phyloP scores from a whole-genome alignment of 2,113 vertebrate genomes.

The Forbesichthys papilliferus region DNA sequence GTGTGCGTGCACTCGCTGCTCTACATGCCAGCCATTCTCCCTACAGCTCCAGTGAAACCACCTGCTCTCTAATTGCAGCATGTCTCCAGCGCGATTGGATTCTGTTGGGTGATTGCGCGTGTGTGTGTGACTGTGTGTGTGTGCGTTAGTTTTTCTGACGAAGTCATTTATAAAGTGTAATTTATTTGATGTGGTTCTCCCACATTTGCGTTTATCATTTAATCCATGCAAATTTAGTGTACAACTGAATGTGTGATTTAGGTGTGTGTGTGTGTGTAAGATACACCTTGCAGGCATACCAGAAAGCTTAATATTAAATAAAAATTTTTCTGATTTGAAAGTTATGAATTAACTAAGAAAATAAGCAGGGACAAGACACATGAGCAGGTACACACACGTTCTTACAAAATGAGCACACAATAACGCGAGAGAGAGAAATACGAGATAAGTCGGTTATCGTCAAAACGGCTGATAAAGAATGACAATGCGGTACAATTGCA shows the following conservation, averaged over 20 bases:
- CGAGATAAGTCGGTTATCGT: too few relatives aligned
- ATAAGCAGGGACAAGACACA: slow-evolving; percentile 2
- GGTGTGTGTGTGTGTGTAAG: background rate
- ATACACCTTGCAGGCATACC: slow-evolving; percentile 45
- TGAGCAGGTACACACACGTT: slow-evolving; percentile 5
- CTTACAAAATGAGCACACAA: slow-evolving; percentile 3
- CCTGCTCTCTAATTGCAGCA: slow-evolving; percentile 52
- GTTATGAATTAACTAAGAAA: slow-evolving; percentile 16
- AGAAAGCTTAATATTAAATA: slow-evolving; percentile 44
- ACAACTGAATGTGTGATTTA: too few relatives aligned
- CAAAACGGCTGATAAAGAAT: too few relatives aligned
- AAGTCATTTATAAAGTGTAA: too few relatives aligned
- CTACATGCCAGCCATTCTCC: slow-evolving; percentile 39
- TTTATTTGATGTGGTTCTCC: too few relatives aligned
- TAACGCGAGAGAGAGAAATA: too few relatives aligned
- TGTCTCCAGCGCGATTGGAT: slow-evolving; percentile 20
- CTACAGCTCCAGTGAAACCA: slow-evolving; percentile 25
- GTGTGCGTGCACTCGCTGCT: slow-evolving; percentile 5
- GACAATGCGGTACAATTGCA: too few relatives aligned
- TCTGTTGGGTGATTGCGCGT: slow-evolving; percentile 6
- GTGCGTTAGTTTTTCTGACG: too few relatives aligned
- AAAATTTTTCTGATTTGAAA: slow-evolving; percentile 23
- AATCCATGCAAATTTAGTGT: too few relatives aligned
- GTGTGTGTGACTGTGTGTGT: too few relatives aligned
- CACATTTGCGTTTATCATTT: too few relatives aligned